Base-by-base conservation (phyloP, 1,140 invertebrate genomes). In the Drosophila ohnishii region DNA sequence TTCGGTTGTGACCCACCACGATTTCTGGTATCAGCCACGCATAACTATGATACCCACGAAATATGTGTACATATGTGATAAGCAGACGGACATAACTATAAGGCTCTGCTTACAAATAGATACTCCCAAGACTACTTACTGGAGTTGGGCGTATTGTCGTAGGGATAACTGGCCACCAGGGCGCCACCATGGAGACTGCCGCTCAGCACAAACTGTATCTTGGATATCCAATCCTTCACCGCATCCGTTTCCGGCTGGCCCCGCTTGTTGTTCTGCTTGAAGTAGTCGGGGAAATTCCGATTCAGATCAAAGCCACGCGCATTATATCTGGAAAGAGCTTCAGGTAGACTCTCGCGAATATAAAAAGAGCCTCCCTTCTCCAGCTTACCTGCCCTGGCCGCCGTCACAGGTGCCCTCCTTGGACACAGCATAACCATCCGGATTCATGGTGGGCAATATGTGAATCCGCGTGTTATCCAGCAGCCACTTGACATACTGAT, bases 161-260 rank as follows among this genome's bases (percentile, higher is more conserved):
- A 98, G 2, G 97, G 97, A 92, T 98, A 98, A 78, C 96, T 97
- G 44, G 97, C 97, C 34, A 98, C 97, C 55, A 98, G 93, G 4
- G 97, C 97, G 9, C 97, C 98, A 10, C 97, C 97, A 89, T 98
- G 97, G 34, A 99, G 92, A 81, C 96, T 97, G 55, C 97, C 96
- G 8, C 97, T 98, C 4, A 98, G 92, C 14, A 98, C 96, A 87
- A 99, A 98, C 92, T 97, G 96, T 69, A 97, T 97, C 91, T 97
- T 96, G 40, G 96, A 95, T 34, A 98, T 95, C 97, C 97, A 98
- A 82, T 97, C 95, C 92, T 99, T 98, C 2, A 99, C 96, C 2
- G 97, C 97, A 78, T 97, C 95, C 0, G 98, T 98, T 93, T 99
- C 98, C 4, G 97, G 97, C 91, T 97, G 97, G 4, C 95, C 94